Evolutionary conservation across 2,113 vertebrate species (phyloP), one percentile per base, ranked within the genome.

Genomic region (Etia nguti): DNA sequence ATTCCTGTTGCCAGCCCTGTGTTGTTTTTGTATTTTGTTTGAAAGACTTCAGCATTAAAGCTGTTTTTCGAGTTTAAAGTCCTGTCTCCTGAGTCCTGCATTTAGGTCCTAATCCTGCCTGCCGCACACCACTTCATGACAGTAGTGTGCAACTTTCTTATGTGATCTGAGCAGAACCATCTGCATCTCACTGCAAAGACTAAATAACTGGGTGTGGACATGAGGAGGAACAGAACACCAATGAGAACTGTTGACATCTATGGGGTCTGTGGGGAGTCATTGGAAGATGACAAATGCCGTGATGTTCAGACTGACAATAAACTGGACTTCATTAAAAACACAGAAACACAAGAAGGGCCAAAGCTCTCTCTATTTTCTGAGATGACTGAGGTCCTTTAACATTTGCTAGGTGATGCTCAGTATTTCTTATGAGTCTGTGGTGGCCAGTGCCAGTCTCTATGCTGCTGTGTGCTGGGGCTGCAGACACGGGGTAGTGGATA

Each of bases 161-260:
- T 56, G 11, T 24, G 54, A 56, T 56, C 54, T 56, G 54, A 56
- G 22, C 1, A 56, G 54, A 56, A 56, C 54, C 22, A 56, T 56
- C 54, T 56, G 54, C 11, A 56, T 13, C 22, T 56, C 54, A 56
- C 13, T 8, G 12, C 55, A 29, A 57, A 57, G 55, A 29, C 55
- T 57, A 26, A 57, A 26, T 26, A 57, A 0, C 12, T 0, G 24
- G 55, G 12, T 29, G 24, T 57, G 55, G 12, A 29, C 55, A 57
- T 57, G 55, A 57, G 55, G 12, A 26, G 24, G 11, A 26, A 57
- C 24, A 57, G 22, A 8, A 56, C 11, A 24, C 55, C 24, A 57
- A 26, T 57, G 24, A 59, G 24, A 26, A 26, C 56, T 59, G 5
- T 59, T 16, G 4, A 6, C 7, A 8, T 59, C 56, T 59, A 59